These are phyloP conservation scores for Cichlasoma orientale DNA, from an alignment of 2,797 vertebrate genomes.

Conservation along the genomic window DNA sequence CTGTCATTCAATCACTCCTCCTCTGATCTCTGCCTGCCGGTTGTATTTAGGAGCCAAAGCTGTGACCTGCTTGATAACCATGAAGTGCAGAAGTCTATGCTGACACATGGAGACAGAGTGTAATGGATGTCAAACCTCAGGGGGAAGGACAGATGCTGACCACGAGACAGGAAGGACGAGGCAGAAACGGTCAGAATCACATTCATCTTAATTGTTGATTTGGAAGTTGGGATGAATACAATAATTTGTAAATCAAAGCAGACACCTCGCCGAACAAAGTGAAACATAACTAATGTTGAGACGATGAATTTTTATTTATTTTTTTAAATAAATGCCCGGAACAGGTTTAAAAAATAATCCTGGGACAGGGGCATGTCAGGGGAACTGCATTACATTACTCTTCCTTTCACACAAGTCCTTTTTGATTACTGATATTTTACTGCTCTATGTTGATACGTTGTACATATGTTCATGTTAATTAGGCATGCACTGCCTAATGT, in stretches of 20 bases:
- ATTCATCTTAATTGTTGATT: slow-evolving; percentile 28
- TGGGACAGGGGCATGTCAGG: not conserved
- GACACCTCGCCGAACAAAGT: not conserved
- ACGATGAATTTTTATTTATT: not conserved
- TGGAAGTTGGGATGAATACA: not conserved
- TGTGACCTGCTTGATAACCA: slow-evolving; percentile 63
- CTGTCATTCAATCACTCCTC: slow-evolving; percentile 63
- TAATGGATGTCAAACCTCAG: slow-evolving; percentile 62
- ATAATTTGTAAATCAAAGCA: not conserved
- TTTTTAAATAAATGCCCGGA: not conserved
- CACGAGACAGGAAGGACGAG: slow-evolving; percentile 53
- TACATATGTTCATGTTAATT: not conserved
- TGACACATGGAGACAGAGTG: slow-evolving; percentile 47
- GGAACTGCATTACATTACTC: not conserved
- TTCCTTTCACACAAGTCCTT: not conserved
- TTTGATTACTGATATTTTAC: not conserved
- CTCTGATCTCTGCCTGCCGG: slow-evolving; percentile 70
- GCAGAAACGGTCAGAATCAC: slow-evolving; percentile 38
- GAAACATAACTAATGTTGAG: not conserved
- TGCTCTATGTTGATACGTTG: not conserved
- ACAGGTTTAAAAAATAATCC: not conserved
- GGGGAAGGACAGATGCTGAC: slow-evolving; percentile 59
- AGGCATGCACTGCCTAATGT: not conserved
- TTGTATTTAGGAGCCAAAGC: slow-evolving; percentile 61
- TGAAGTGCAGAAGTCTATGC: slow-evolving; percentile 42